Base-by-base conservation (phyloP, 2,113 vertebrate species). In the Cinclus mexicanus region DNA sequence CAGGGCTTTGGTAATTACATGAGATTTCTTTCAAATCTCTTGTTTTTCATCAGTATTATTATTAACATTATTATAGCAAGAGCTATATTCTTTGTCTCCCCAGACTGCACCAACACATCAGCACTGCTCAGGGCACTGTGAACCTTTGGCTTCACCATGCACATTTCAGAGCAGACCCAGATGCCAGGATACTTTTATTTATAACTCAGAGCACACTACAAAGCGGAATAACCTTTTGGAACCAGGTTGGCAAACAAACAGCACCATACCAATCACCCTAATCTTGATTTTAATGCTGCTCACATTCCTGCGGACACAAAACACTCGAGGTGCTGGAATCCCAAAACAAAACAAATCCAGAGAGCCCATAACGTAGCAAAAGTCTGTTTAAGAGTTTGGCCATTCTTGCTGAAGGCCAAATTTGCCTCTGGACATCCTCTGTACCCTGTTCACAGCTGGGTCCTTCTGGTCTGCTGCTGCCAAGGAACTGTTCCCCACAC, bases 251-350 rank as follows among this genome's bases (percentile, higher is more conserved):
- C 87, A 94, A 95, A 84, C 78, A 91, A 95, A 89, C 67, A 93
- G n/a, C 41, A 23, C 18, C 5, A 0, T 60, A 91, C 88, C 76
- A 78, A 41, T 83, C 86, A 64, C 37, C 29, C 68, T 88, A 55
- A 92, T 93, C 90, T 95, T 88, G 76, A 88, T 86, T 95, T 93
- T n/a, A 74, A 46, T 24, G 68, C 87, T 83, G 84, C 64, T 83
- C 64, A 29, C 93, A 92, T 95, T 94, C 85, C 90, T 96, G 94
- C 0, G 44, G 95, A 94, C 1, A 1, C 2, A 1, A 44, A 95
- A 74, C 81, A 80, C 88, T 75, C 0, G 0, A 90, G 64, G 46
- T 83, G 52, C 47, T 81, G 80, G 88, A 89, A 94, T 92, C 72
- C 42, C 82, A 76, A 93, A 91, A 86, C 42, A 88, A 90, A 93